Conservation (phyloP, 1,140 invertebrate species). For the Platorchestia sp. region DNA sequence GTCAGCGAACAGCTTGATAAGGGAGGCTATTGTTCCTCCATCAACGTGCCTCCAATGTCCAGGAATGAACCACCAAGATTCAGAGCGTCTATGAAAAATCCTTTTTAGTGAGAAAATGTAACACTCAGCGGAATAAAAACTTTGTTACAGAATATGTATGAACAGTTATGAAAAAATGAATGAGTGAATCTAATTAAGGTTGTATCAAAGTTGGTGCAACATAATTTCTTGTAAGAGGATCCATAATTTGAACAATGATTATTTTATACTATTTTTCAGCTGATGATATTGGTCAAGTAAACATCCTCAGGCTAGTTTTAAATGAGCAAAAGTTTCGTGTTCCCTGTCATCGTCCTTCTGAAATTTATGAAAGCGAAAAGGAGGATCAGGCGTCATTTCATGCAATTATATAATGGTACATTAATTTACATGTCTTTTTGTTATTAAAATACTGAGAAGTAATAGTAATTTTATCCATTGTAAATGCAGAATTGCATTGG, state of each 20-base stretch:
- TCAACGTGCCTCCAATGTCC: background rate
- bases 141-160: background rate
- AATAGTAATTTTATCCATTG: too few species aligned
- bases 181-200: background rate
- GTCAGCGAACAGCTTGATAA: background rate
- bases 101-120: too few species aligned
- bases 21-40: background rate
- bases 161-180: background rate
- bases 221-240: background rate
- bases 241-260: background rate
- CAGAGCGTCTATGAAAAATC: background rate
- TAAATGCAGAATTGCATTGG: too few species aligned
- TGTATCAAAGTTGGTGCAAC: background rate
- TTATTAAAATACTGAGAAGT: too few species aligned
- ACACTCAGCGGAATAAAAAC: background rate
- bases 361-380: too few species aligned
- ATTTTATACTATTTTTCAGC: background rate
- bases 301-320: background rate
- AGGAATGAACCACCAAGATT: background rate
- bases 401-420: too few species aligned
- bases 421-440: too few species aligned
- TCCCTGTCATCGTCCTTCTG: background rate
- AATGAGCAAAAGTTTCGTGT: background rate
- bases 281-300: background rate
- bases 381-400: too few species aligned